Evolutionary conservation across 2,113 vertebrate species (phyloP), one percentile per base, ranked within the genome.

Genomic region (Osmerus mordax): DNA sequence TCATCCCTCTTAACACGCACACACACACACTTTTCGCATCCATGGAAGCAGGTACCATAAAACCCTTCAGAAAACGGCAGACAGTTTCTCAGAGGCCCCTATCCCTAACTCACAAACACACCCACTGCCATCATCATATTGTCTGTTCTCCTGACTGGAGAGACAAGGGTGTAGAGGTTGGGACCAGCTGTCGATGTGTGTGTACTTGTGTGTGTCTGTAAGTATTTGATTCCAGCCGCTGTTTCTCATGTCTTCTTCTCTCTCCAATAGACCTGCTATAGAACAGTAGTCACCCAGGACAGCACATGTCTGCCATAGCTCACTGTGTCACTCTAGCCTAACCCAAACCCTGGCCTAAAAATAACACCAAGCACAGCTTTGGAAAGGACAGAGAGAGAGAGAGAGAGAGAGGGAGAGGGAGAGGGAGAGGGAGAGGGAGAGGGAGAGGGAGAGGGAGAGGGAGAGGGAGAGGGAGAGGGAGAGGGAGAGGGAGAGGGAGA

Each of bases 261-360:
- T 63, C 3, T 15, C 14, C 23, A 32, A 11, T 29, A 29, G 23
- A 29, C 23, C 23, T 23, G 23, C 23, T 23, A 23, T 23, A 23
- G 23, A 23, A 23, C 23, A 23, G 63, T 19, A 15, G 11, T 51
- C 16, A 70, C 56, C n/a, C 11, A 47, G n/a, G 62, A 64, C 73
- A 55, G 78, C 65, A 77, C 76, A 82, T 86, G 74, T 79, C 77
- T 87, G 79, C 68, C 84, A 81, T 83, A 79, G 68, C 75, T 86
- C 69, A 56, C 28, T 83, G 75, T 73, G 77, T 77, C 73, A 69
- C 73, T 18, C 78, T 67, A 71, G 70, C 70, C 80, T 73, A 77
- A 82, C 77, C 69, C 80, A 65, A 21, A 79, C 73, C 66, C 66
- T 56, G 63, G 63, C 28, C 86, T 89, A 88, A 82, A 90, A 90